Percentiles rank a stretch among this genome's conserved stretches.
Evolutionary conservation across 2,888 invertebrate genomes (phyloP).

Genomic region (Athetis lepigone): DNA sequence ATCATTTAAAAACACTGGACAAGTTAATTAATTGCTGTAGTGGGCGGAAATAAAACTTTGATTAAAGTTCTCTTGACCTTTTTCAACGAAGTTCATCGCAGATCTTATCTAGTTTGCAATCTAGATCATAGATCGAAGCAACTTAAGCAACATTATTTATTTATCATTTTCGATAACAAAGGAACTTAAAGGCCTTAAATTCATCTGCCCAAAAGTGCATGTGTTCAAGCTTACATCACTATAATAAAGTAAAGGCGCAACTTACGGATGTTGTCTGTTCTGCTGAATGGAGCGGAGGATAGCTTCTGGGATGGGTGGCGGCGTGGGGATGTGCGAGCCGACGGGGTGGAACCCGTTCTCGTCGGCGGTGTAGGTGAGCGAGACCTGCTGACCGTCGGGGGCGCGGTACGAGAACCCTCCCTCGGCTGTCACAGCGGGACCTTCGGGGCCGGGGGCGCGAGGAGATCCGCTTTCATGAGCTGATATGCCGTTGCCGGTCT

Average conservation of each 20-base stretch:
- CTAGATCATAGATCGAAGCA: no score
- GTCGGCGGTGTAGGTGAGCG: constrained; percentile 92
- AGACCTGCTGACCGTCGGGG: constrained; percentile 91
- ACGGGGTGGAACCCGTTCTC: constrained; percentile 92
- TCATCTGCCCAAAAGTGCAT: background rate
- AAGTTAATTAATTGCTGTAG: no score
- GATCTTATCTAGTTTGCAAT: no score
- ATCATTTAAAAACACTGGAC: no score
- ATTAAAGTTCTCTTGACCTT: no score
- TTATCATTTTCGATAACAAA: background rate
- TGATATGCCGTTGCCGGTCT: constrained; percentile 91
- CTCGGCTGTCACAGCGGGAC: constrained; percentile 88
- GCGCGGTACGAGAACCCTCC: constrained; percentile 92
- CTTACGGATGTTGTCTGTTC: constrained; percentile 81
- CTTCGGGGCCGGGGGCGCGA: constrained; percentile 87
- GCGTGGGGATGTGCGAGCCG: constrained; percentile 90
- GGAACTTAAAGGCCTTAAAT: background rate
- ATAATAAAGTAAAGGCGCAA: constrained; percentile 31
- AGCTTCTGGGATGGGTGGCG: constrained; percentile 90
- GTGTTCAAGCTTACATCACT: background rate
- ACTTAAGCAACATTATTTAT: background rate
- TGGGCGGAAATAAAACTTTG: no score
- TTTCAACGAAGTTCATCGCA: no score
- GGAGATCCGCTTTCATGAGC: constrained; percentile 90
- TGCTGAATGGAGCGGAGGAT: constrained; percentile 86